These are phyloP conservation scores for Regulus satrapa DNA, from an alignment of 2,113 vertebrate genomes.

Conservation along the genomic window DNA sequence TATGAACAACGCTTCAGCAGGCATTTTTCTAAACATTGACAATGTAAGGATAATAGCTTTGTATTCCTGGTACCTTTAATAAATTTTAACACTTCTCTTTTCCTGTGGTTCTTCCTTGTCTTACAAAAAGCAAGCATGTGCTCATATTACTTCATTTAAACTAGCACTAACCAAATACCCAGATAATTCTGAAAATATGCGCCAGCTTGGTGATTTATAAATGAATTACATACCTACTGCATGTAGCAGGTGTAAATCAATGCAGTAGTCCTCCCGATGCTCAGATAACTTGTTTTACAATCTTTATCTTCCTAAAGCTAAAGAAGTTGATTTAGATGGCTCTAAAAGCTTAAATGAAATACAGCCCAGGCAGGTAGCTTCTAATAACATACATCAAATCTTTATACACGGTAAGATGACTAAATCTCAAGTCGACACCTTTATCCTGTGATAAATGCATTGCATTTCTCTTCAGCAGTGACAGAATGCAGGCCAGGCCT, in stretches of 20 bases:
- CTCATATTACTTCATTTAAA: not conserved
- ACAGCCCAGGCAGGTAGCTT: not conserved
- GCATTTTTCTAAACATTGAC: not conserved
- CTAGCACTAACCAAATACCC: not conserved
- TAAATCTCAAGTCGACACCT: constrained; percentile 22
- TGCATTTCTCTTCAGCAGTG: constrained; percentile 9
- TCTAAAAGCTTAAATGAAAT: constrained; percentile 54
- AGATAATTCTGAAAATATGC: not conserved
- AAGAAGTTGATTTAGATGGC: constrained; percentile 56
- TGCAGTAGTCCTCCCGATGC: constrained; percentile 2
- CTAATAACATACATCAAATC: constrained; percentile 52
- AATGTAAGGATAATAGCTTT: not conserved
- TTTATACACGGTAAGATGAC: not conserved
- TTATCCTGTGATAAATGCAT: constrained; percentile 2
- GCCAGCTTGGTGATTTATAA: constrained; percentile 3
- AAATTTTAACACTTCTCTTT: not conserved
- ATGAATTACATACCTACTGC: constrained; percentile 22
- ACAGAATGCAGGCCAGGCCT: not conserved
- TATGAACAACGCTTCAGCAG: not conserved
- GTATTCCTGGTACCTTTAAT: not conserved
- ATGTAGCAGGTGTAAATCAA: constrained; percentile 51
- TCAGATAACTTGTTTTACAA: constrained; percentile 55
- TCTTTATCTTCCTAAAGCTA: constrained; percentile 47
- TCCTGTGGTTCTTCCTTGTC: not conserved
- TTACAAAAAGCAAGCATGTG: not conserved